Evolutionary conservation across 2,888 invertebrate genomes (phyloP), one percentile per base, ranked within the genome.

Genomic region (Monopis laevigella): DNA sequence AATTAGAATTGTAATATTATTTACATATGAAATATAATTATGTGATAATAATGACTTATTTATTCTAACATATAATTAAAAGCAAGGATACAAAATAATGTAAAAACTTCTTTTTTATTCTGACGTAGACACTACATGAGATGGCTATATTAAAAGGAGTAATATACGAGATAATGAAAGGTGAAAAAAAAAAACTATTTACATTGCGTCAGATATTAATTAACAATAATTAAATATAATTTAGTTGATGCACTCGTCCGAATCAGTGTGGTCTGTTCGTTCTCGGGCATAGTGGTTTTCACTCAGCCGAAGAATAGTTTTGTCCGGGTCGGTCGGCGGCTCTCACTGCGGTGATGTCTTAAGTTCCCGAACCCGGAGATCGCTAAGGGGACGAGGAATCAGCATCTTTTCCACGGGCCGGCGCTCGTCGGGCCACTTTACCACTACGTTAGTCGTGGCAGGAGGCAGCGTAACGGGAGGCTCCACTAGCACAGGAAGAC

Each of bases 401-500:
- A 32, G 4, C 4, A 32, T 32, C 17, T 32, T 32, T 14, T 32
- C 32, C 2, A n/a, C 12, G 17, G 32, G 21, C 12, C 26, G 7
- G 12, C 26, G 27, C 26, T 39, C 26, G 10, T 26, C 16, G 7
- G 78, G 74, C 78, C 78, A 78, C 50, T 75, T 74, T 7, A 74
- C 67, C 6, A 71, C 67, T 47, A 70, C 69, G 32, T 62, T 56
- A 51, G 53, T 58, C 28, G 42, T 27, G 1, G 64, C 55, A 3
- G 71, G 56, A 1, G 75, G 74, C 34, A 74, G 56, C 48, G 80
- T 75, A 6, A 78, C 61, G 0, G 78, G 78, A 2, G 75, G 73
- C 41, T 78, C 78, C n/a, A 75, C 65, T 2, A 73, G 55, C 2
- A 73, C 65, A 2, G 75, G 73, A 19, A 72, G 49, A 3, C 65